Base-by-base conservation (phyloP, 2,113 vertebrate genomes). In the Passer montanus region DNA sequence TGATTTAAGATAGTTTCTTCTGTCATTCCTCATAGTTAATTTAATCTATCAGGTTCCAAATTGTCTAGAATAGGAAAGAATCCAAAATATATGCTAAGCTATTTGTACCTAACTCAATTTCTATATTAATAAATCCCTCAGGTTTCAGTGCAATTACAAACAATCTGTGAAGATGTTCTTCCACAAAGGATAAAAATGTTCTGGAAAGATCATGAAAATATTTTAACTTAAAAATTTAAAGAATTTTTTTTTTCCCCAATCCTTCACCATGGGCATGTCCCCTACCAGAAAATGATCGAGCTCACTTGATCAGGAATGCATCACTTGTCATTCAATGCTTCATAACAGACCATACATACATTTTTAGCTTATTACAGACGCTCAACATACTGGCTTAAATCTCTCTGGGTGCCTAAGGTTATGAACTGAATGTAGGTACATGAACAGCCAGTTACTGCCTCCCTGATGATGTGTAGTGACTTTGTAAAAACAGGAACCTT, bases 41-140 rank as follows among this genome's bases (percentile, higher is more conserved):
- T 89, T 87, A 89, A 94, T 92, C 56, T 87, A 44, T 88, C 79
- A 81, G 64, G 35, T 89, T 90, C 67, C 75, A 94, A 84, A 90
- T 49, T 94, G 80, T 70, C 93, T 94, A 89, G 47, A 94, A 90
- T 43, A 90, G 22, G 76, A 82, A 90, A 72, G 60, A 92, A 70
- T 70, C 44, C 11, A 82, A 91, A 93, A 84, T 81, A 72, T n/a
- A 87, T 56, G 62, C 68, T 63, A 87, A 90, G 13, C 16, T 67
- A 52, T 90, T 95, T 86, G 68, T 88, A 84, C 31, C 10, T 80
- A 92, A 88, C 31, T 90, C 79, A 62, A 67, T 92, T 92, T 93
- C 55, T 88, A 3, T 86, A 55, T 74, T 86, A 88, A 84, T 37
- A 94, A 92, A 69, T 92, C 55, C 86, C 60, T 74, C 43, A 50